Conservation (phyloP, 2,888 invertebrate species). For the Dysmachus trigonus region DNA sequence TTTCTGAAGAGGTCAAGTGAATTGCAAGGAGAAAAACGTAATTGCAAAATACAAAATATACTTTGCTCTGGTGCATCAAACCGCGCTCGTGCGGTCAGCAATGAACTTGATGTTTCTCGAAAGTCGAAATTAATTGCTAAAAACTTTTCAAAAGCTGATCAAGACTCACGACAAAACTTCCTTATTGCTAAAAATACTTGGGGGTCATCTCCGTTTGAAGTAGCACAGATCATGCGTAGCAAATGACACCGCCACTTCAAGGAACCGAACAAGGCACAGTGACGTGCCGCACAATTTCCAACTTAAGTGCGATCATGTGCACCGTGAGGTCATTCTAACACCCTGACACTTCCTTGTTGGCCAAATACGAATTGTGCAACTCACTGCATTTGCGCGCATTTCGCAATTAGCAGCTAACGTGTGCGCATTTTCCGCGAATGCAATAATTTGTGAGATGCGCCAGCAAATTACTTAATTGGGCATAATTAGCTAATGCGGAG, state of each 20-base stretch:
- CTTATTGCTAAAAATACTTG: constrained; percentile 12
- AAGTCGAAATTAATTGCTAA: constrained; percentile 8
- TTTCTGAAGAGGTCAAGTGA: neutral
- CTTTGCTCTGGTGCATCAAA: neutral
- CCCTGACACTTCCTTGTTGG: neutral
- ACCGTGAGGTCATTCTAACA: neutral
- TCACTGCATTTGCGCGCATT: neutral
- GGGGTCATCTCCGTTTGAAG: constrained; percentile 3
- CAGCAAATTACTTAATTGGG: neutral
- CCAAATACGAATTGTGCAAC: neutral
- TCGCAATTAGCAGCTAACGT: neutral
- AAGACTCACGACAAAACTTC: constrained; percentile 2
- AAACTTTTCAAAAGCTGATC: neutral
- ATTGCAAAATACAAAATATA: neutral
- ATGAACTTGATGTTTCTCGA: neutral
- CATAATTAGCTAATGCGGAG: neutral
- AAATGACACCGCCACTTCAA: constrained; percentile 9
- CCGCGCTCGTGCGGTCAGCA: neutral
- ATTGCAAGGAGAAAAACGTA: neutral
- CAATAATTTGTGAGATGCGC: neutral
- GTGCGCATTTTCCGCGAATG: neutral
- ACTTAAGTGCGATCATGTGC: neutral
- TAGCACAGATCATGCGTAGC: constrained; percentile 15
- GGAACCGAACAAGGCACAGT: neutral
- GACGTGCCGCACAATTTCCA: neutral